Percentiles rank a stretch among this genome's conserved stretches.
These are phyloP conservation scores for Hofmannophila pseudospretella DNA, from an alignment of 2,888 invertebrate species.

Conservation along the genomic window DNA sequence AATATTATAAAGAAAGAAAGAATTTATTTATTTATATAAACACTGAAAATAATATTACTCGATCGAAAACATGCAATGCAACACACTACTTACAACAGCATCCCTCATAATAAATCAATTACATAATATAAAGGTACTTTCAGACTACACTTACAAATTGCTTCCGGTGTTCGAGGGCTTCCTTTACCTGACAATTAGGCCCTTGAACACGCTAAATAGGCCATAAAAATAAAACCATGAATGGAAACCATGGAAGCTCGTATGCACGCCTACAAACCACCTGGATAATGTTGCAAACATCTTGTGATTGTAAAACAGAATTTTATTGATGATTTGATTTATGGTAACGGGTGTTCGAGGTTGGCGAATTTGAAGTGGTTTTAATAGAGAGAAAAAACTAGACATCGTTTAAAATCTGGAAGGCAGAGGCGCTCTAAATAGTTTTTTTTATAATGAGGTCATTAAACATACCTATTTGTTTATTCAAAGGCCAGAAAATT, in stretches of 20 bases:
- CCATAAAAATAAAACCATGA: slow-evolving; percentile 27
- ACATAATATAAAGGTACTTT: background rate
- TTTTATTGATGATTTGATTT: slow-evolving; percentile 3
- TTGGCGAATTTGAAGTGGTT: slow-evolving; percentile 1
- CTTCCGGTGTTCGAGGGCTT: slow-evolving; percentile 30
- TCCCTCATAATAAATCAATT: slow-evolving; percentile 12
- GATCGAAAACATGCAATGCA: too few species aligned
- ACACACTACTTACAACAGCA: too few species aligned
- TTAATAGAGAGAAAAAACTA: too few species aligned
- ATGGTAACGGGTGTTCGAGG: slow-evolving; percentile 1
- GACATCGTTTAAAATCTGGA: too few species aligned
- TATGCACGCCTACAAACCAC: slow-evolving; percentile 24
- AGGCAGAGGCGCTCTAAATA: too few species aligned
- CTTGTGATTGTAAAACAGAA: slow-evolving; percentile 16
- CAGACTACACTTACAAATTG: slow-evolving; percentile 26
- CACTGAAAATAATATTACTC: too few species aligned
- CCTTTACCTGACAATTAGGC: slow-evolving; percentile 33
- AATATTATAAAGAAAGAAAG: too few species aligned
- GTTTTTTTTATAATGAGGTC: too few species aligned
- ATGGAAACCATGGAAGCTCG: slow-evolving; percentile 18
- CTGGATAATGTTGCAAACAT: slow-evolving; percentile 29
- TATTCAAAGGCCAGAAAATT: too few species aligned
- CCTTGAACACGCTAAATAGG: slow-evolving; percentile 28
- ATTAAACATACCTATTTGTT: too few species aligned
- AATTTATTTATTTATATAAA: too few species aligned